Percentiles rank a stretch among this genome's conserved stretches.
phyloP scores from a whole-genome alignment of 2,797 vertebrate genomes.

The Gambelia wislizenii region DNA sequence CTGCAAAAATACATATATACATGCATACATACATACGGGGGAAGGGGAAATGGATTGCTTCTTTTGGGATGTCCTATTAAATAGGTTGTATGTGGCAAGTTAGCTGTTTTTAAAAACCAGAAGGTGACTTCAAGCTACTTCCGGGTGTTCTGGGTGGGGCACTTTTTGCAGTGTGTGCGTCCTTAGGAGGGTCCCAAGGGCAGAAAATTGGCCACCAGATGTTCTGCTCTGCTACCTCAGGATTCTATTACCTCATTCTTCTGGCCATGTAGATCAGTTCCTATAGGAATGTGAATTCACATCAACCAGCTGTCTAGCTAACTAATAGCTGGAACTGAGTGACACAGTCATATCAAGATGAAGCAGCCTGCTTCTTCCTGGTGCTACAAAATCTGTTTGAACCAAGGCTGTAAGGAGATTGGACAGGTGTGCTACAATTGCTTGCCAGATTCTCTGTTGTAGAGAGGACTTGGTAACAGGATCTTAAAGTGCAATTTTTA shows the following conservation, averaged over 20 bases:
- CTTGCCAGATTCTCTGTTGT: neutral
- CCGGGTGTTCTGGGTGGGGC: no score
- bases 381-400: neutral
- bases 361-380: neutral
- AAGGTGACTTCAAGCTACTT: no score
- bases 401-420: neutral
- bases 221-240: neutral
- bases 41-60: no score
- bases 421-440: neutral
- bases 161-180: no score
- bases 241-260: neutral
- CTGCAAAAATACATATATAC: no score
- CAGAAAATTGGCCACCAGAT: no score
- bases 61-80: no score
- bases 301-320: neutral
- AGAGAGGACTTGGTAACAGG: neutral
- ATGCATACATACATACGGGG: no score
- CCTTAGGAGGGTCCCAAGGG: no score
- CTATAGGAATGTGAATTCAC: neutral
- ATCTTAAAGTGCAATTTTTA: constrained; percentile 2
- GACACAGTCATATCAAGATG: neutral
- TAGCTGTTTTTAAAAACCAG: no score
- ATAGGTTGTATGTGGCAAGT: no score
- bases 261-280: neutral
- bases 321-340: neutral